Evolutionary conservation across 2,888 invertebrate genomes (phyloP), one percentile per base, ranked within the genome.

Genomic region (Steromphala cineraria): DNA sequence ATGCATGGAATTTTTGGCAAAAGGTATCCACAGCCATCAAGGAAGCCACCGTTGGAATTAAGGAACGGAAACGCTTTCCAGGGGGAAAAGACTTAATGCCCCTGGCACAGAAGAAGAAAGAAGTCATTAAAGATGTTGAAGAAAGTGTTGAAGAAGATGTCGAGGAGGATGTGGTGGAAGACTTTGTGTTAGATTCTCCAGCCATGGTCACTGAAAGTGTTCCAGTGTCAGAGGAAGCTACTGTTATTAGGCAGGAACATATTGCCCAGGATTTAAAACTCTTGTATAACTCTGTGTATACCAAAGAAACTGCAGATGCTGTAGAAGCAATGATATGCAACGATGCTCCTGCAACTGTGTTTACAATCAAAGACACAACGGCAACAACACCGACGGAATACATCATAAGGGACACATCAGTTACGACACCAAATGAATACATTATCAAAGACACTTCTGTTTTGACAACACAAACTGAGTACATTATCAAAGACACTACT

Each of bases 1-100:
- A 85, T 74, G 84, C 82, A n/a, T 86, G 85, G 85, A 78, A 84
- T 10, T 87, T 85, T 75, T 88, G 88, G 87, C 75, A 81, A 67
- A 76, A 82, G 55, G 80, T 86, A 17, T 81, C 85, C 4, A 74
- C 62, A 24, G 75, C 79, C 17, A 79, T 82, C 21, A 81, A 81
- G 46, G 75, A 76, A 15, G 78, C 81, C 10, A 52, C 79, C 1
- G 74, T 71, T 17, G 82, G 79, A 71, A 36, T 71, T 3, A 71
- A 71, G 71, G 24, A 71, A 71, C 71, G 71, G 17, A 71, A 71
- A 40, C 40, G 8, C 17, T 13, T 71, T 71, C 71, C 71, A 17
- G 40, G 71, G 10, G 71, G 71, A 19, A 71, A 71, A 36, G 71
- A 71, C 19, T 19, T 71, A 19, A 8, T 36, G 15, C 36, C 40